phyloP scores from a whole-genome alignment of 2,113 vertebrate genomes.

The Platichthys stellatus region DNA sequence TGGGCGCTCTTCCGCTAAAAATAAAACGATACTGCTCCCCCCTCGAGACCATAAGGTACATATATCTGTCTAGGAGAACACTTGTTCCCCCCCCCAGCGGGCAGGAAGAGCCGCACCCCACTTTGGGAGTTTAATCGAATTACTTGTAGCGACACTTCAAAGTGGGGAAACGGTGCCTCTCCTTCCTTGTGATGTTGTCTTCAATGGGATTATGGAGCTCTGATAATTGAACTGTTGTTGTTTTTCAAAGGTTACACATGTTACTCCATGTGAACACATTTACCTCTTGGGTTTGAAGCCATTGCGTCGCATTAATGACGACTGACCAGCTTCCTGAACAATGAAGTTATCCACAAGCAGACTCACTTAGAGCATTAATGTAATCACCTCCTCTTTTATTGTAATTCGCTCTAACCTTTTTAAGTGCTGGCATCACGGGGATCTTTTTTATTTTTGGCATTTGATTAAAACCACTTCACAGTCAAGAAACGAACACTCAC shows the following conservation, averaged over 20 bases:
- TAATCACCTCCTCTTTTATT: neutral
- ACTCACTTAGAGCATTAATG: neutral
- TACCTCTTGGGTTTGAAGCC: neutral
- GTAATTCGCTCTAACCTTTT: neutral
- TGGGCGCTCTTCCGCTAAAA: constrained; percentile 47
- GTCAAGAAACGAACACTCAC: neutral
- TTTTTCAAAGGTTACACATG: neutral
- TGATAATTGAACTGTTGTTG: neutral
- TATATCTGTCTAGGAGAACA: constrained; percentile 46
- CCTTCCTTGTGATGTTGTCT: constrained; percentile 10
- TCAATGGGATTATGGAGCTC: neutral
- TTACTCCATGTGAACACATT: neutral
- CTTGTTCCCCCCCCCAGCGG: constrained; percentile 15
- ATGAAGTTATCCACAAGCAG: neutral
- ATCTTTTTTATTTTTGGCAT: neutral
- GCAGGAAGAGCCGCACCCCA: neutral
- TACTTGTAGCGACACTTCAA: neutral
- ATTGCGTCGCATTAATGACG: too few relatives aligned
- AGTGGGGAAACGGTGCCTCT: neutral
- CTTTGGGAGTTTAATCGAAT: constrained; percentile 1
- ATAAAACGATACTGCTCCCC: constrained; percentile 61
- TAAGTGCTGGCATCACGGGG: neutral
- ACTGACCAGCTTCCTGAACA: neutral
- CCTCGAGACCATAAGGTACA: constrained; percentile 33
- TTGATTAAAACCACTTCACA: constrained; percentile 19